Conservation (phyloP, 2,797 vertebrate species). For the Micromesistius poutassou region DNA sequence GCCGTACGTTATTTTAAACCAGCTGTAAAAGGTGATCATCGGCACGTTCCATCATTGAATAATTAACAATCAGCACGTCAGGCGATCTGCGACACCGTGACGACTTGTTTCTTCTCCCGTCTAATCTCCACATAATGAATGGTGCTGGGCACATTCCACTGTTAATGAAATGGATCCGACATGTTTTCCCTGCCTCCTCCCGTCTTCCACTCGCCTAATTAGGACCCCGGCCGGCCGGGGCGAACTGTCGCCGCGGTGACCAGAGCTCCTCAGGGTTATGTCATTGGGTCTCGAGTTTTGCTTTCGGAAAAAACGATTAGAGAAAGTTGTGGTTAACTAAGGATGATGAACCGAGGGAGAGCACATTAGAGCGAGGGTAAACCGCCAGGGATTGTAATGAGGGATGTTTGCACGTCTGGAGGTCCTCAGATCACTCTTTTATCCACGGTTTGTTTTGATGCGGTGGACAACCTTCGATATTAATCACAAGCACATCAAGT, state of each 20-base stretch:
- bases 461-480: background rate
- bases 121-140: constrained; percentile 74
- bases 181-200: constrained; percentile 60
- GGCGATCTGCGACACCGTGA: constrained; percentile 28
- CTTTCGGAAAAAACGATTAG: constrained; percentile 27
- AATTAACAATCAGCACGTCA: constrained; percentile 60
- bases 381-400: constrained; percentile 5
- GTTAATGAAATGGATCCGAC: constrained; percentile 66
- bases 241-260: constrained; percentile 40
- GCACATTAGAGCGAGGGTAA: constrained; percentile 13
- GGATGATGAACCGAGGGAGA: constrained; percentile 18
- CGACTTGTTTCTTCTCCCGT: constrained; percentile 48
- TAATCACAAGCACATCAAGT: background rate
- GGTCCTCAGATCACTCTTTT: background rate
- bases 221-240: constrained; percentile 46
- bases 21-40: background rate
- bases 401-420: background rate
- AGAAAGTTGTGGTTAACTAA: constrained; percentile 24
- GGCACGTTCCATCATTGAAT: constrained; percentile 47
- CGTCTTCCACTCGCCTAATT: constrained; percentile 56
- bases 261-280: constrained; percentile 30
- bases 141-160: constrained; percentile 45
- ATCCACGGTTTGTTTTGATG: background rate
- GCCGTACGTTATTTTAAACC: background rate
- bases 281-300: constrained; percentile 37